These are phyloP conservation scores for Hypolimnas misippus DNA, from an alignment of 2,888 invertebrate genomes.

Conservation along the genomic window DNA sequence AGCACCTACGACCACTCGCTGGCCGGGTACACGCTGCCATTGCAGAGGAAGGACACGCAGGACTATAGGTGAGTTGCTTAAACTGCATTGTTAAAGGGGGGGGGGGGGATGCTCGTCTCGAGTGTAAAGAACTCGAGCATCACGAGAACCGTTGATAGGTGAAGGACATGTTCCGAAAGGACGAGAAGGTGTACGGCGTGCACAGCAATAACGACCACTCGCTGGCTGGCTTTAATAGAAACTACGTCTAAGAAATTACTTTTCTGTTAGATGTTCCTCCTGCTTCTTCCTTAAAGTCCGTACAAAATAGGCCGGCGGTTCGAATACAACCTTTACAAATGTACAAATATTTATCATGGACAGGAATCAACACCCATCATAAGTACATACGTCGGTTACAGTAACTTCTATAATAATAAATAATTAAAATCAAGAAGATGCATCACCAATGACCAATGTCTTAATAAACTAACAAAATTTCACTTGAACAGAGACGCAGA, in stretches of 20 bases:
- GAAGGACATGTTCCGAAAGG: conserved; percentile 97
- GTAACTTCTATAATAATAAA: too few species aligned
- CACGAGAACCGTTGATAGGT: conserved; percentile 98
- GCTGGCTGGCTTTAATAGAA: too few species aligned
- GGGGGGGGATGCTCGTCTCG: conserved; percentile 85
- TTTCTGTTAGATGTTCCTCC: too few species aligned
- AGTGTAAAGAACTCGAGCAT: conserved; percentile 88
- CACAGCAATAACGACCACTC: conserved; percentile 96
- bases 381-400: too few species aligned
- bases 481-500: conserved; percentile 90
- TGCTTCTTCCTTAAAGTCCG: too few species aligned
- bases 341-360: too few species aligned
- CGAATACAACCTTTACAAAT: too few species aligned
- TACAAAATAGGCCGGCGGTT: too few species aligned
- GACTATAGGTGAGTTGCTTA: conserved; percentile 87
- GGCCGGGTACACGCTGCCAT: conserved; percentile 94
- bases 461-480: too few species aligned
- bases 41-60: conserved; percentile 93
- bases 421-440: too few species aligned
- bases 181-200: conserved; percentile 95
- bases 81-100: conserved; percentile 81
- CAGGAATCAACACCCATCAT: too few species aligned
- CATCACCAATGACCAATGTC: neutral
- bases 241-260: too few species aligned
- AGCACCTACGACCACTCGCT: conserved; percentile 96